Evolutionary conservation across 2,113 vertebrate species (phyloP).

Genomic region (Setophaga petechia): DNA sequence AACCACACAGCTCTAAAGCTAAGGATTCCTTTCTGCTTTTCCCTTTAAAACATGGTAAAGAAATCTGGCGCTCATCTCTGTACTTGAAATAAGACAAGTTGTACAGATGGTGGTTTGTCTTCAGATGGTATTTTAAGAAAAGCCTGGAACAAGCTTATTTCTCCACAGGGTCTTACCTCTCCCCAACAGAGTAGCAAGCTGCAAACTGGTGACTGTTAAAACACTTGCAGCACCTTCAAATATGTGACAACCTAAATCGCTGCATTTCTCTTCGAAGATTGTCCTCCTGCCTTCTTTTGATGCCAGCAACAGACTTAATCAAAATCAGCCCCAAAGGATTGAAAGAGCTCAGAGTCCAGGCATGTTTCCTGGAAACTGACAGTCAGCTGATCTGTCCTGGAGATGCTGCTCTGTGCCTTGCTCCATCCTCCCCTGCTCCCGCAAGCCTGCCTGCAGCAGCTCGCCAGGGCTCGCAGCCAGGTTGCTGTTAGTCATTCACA

Average conservation of each 20-base stretch:
- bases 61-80: conserved; percentile 38
- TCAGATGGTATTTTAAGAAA: conserved; percentile 65
- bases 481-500: conserved; percentile 13
- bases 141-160: conserved; percentile 38
- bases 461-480: background rate
- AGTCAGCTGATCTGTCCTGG: conserved; percentile 29
- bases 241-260: background rate
- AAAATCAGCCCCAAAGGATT: conserved; percentile 22
- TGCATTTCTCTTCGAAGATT: background rate
- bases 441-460: background rate
- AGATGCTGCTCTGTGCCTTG: conserved; percentile 5
- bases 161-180: conserved; percentile 42
- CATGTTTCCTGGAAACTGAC: conserved; percentile 53
- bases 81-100: conserved; percentile 45
- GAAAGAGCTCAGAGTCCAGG: background rate
- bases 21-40: conserved; percentile 46
- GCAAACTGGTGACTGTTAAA: conserved; percentile 11
- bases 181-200: background rate
- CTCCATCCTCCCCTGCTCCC: background rate
- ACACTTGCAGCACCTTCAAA: background rate
- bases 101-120: conserved; percentile 57
- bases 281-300: conserved; percentile 11
- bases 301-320: conserved; percentile 20
- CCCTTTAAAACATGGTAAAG: conserved; percentile 52
- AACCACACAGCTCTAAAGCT: conserved; percentile 38